Evolutionary conservation across 2,113 vertebrate genomes (phyloP), one percentile per base, ranked within the genome.

Genomic region (Jacana jacana): DNA sequence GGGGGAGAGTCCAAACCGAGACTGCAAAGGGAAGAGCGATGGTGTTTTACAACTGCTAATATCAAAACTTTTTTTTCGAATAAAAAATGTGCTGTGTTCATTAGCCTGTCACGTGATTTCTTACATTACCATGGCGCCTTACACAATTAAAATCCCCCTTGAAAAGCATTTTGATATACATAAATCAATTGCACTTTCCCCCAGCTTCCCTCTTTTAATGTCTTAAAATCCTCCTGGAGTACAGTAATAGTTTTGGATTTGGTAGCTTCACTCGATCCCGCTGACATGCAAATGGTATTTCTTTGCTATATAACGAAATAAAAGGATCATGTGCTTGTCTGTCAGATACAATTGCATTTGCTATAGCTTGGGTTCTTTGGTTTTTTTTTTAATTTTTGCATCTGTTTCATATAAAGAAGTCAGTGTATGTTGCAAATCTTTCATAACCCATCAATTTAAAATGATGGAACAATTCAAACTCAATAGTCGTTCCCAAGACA

Each of bases 1-100:
- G 46, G 69, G 92, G 94, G 95, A 90, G 40, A 95, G 42, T 94
- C 91, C 94, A 96, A 94, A 96, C 92, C 69, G 2, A 76, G 71
- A 58, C 8, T 83, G 31, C 71, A 88, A 71, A 94, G 72, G 82
- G 86, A 88, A 92, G 64, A 86, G 18, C 66, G n/a, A 39, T 86
- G 95, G 88, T 95, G 80, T 51, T 95, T 95, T 79, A 86, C 91
- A 90, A 72, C 31, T 71, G 78, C 42, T 88, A 90, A 73, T 86
- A 73, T 9, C 35, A 93, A 71, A 85, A 84, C 30, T 51, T 87
- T 81, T 81, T 83, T 78, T 84, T 1, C 4, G 48, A 86, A 93
- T 81, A 12, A 88, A 83, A 90, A 86, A 58, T 58, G 7, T 15
- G 18, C 35, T 44, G 28, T 81, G 33, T 66, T 94, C n/a, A 31